Base-by-base conservation (phyloP, 2,888 invertebrate genomes). In the Epicampocera succincta region DNA sequence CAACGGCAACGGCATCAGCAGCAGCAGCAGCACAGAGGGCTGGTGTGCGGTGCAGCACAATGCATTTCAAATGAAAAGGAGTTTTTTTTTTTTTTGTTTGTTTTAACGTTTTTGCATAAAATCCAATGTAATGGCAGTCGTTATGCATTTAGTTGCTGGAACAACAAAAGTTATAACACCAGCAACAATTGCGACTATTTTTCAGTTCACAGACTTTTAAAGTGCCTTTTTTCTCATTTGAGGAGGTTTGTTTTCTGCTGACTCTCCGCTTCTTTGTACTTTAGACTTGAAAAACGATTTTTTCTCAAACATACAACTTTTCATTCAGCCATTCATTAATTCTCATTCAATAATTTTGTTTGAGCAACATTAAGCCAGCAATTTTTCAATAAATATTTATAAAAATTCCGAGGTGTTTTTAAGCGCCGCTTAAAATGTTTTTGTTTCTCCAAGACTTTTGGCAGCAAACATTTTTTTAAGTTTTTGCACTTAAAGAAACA, bases 341-440 rank as follows among this genome's bases (percentile, higher is more conserved):
- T 72, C 33, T 33, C 72, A 61, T 61, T 72, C 52, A 72, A 72
- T 61, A 63, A 21, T 71, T 63, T 29, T 65, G 65, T 77, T 71
- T 52, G 54, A 50, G 12, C 44, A 63, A 29, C 65, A 72, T 58
- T 9, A 52, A 38, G 33, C 29, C 12, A 46, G 6, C 15, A 48
- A 40, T 50, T 71, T 46, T 33, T 12, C 15, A 50, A 48, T 17
- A 40, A 60, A 60, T 38, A 15, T n/a, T 48, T 33, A 33, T 33
- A 38, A 48, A 66, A 66, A 81, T 76, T 66, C 80, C 76, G 33
- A 72, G 48, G 66, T 72, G 63, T 76, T 76, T 80, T 66, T 44
- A 72, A 76, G 76, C 80, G 76, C 76, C 80, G 61, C 61, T 80
- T 65, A 25, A 50, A 13, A 33, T 3, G 33, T 44, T 52, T 50